Evolutionary conservation across 2,888 invertebrate species (phyloP).

Genomic region (Eristalis tenax): DNA sequence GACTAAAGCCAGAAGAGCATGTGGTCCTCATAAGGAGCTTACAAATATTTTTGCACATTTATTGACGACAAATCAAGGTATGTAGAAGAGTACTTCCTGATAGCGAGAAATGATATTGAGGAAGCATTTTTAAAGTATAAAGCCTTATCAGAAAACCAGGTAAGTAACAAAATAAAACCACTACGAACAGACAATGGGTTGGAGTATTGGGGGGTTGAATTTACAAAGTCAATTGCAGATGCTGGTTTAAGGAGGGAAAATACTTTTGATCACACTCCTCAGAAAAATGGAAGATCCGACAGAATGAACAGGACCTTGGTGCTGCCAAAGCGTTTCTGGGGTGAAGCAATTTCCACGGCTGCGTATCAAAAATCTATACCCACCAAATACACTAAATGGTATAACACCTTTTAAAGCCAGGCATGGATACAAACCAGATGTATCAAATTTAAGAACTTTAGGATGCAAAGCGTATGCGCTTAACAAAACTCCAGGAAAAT

Average conservation of each 20-base stretch:
- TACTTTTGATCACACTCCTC: background rate
- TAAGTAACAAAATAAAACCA: conserved; percentile 15
- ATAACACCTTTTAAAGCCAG: background rate
- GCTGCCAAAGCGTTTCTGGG: too few relatives aligned
- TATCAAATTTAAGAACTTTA: background rate
- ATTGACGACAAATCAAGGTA: conserved; percentile 28
- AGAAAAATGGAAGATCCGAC: background rate
- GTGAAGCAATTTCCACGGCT: too few relatives aligned
- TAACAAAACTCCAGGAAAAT: too few relatives aligned
- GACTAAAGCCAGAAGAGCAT: background rate
- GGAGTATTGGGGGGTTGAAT: conserved; percentile 68
- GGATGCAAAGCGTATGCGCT: background rate
- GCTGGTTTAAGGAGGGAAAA: background rate
- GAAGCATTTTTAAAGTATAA: conserved; percentile 23
- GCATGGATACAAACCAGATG: background rate
- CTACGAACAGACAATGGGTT: conserved; percentile 61
- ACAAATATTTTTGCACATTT: conserved; percentile 7
- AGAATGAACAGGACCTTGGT: background rate
- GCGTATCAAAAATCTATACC: too few relatives aligned
- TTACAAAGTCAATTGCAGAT: conserved; percentile 55
- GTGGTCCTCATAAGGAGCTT: background rate
- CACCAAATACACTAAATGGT: background rate
- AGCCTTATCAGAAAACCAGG: conserved; percentile 8
- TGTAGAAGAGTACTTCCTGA: conserved; percentile 19
- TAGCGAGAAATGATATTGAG: conserved; percentile 17